A percentile compares a stretch with the other conserved stretches of the same genome.
Conservation (phyloP, 2,113 vertebrate genomes). For the Melierax canorus region DNA sequence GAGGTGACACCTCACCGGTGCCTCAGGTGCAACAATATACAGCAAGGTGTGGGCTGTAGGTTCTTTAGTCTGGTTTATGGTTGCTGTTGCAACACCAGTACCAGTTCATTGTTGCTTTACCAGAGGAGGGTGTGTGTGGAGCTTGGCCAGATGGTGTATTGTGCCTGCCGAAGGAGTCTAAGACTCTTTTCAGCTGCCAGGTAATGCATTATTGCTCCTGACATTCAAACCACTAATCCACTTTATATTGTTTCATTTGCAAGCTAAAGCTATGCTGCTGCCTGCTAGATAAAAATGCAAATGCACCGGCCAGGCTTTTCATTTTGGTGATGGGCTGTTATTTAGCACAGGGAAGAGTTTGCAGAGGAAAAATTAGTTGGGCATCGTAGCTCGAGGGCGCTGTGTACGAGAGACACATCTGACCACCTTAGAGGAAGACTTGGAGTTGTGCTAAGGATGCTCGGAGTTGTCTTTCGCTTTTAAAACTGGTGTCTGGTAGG, state of each 20-base stretch:
- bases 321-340: not conserved
- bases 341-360: not conserved
- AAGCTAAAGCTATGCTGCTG: not conserved
- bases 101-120: not conserved
- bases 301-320: not conserved
- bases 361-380: not conserved
- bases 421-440: not conserved
- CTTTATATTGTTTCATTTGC: not conserved
- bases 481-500: not conserved
- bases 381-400: accelerated
- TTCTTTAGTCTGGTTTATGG: not conserved
- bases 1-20: not conserved
- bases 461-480: not conserved
- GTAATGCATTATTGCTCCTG: not conserved
- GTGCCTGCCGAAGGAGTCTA: not conserved
- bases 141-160: not conserved
- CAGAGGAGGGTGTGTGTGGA: not conserved
- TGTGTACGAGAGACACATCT: accelerated
- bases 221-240: not conserved
- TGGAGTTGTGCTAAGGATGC: not conserved
- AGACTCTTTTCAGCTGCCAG: not conserved
- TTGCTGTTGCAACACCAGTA: not conserved
- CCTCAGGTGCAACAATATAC: not conserved
- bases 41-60: not conserved
- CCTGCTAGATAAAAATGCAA: not conserved